Evolutionary conservation across 1,140 invertebrate genomes (phyloP), one percentile per base, ranked within the genome.

Genomic region (Bursaphelenchus mucronatus): DNA sequence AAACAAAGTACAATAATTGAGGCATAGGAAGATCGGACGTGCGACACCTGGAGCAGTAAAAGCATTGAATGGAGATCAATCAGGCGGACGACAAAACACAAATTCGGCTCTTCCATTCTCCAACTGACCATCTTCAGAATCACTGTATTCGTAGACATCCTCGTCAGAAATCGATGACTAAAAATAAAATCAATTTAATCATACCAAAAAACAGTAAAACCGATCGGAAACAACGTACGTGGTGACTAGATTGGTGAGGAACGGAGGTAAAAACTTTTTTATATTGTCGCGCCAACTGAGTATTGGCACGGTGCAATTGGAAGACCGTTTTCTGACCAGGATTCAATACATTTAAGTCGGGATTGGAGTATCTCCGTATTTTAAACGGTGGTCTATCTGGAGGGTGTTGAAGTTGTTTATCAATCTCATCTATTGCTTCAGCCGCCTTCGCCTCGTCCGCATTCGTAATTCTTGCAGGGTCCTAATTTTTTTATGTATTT

Each of bases 61-160:
- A 30, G 30, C 30, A 30, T 30, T 30, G 30, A 5, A 30, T 30
- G 5, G 30, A 30, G 30, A 30, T 30, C 30, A 30, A 30, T 30
- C 5, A 30, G 54, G 1, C n/a, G 54, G 54, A 21, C 54, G 54
- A 44, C 6, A 55, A 6, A 55, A 55, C 13, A 55, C 54, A 44
- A 55, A 55, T n/a, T 55, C 54, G n/a, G n/a, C 54, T n/a, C 13
- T 39, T n/a, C 54, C 54, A 39, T 55, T 55, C 54, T 55, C 54
- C 13, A 55, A 55, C 13, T 55, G 54, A 13, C 30, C 54, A 39
- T 55, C 54, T 39, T 55, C 54, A 21, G 54, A 55, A 44, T 55
- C 54, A 44, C 54, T 44, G 19, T 44, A n/a, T n/a, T 21, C 30
- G 54, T 13, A 15, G 19, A 13, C 39, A n/a, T 13, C 41, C 1